These are phyloP conservation scores for Pilophorus perplexus DNA, from an alignment of 2,888 invertebrate species.

Conservation along the genomic window DNA sequence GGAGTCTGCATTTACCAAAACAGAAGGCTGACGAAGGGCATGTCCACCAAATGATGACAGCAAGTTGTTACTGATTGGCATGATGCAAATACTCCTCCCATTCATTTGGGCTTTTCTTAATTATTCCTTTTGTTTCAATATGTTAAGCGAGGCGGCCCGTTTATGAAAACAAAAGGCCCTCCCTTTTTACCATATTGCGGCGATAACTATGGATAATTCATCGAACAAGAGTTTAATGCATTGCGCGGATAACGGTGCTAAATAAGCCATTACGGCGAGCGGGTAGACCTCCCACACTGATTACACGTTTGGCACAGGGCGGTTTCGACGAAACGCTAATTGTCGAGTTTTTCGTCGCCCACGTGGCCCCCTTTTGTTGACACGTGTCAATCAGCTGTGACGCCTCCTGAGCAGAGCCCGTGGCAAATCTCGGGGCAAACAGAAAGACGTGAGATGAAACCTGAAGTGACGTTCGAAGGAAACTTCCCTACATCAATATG, in stretches of 20 bases:
- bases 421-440: too few relatives aligned
- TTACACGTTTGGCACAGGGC: conserved; percentile 9
- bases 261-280: conserved; percentile 5
- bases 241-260: conserved; percentile 5
- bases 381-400: conserved; percentile 22
- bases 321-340: conserved; percentile 9
- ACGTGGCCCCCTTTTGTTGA: conserved; percentile 3
- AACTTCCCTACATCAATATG: too few relatives aligned
- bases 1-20: too few relatives aligned
- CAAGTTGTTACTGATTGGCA: too few relatives aligned
- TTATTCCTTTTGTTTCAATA: not conserved
- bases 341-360: not conserved
- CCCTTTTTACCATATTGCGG: conserved; percentile 5
- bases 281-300: conserved; percentile 6
- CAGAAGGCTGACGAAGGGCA: too few relatives aligned
- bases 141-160: conserved; percentile 3
- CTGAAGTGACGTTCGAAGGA: too few relatives aligned
- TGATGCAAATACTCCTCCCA: too few relatives aligned
- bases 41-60: too few relatives aligned
- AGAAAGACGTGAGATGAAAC: too few relatives aligned
- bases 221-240: conserved; percentile 13
- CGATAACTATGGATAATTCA: conserved; percentile 16
- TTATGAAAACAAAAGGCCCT: conserved; percentile 12
- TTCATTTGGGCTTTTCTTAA: conserved; percentile 2
- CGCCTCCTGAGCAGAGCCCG: too few relatives aligned